Base-by-base conservation (phyloP, 1,140 invertebrate species). In the Eubasilissa regina region DNA sequence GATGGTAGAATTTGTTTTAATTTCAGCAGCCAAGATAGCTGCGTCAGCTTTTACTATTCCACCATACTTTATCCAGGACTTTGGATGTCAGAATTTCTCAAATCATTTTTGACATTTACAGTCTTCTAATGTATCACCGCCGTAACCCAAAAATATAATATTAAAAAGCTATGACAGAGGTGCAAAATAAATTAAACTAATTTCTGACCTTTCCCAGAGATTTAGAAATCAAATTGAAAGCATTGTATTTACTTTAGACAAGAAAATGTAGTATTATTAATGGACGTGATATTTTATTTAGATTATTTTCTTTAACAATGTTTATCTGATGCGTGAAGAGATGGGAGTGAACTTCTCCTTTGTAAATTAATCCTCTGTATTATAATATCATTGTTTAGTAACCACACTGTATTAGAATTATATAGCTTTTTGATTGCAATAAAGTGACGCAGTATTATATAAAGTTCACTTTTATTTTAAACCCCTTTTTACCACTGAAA, bases 381-480 rank as follows among this genome's bases (percentile, higher is more conserved):
- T 58, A 58, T 53, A 53, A 58, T 21, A 58, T 58, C 17, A 58
- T 58, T 12, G 17, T 6, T 58, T 58, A 58, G 55, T 7, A 21
- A 58, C 60, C 25, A 43, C 55, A 64, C 19, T 75, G 53, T 58
- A 56, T n/a, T 75, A 45, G 73, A 43, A 44, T 35, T 75, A 56
- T 75, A 56, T 56, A 9, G 11, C 47, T 19, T 73, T 73, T 55
- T 73, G 17, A 68, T 47, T 56, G 53, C 53, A 73, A 56, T 73
- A 53, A 53, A 55, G 15, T 73, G 70, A 55, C 17, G 66, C 44
- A 47, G 66, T 47, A 70, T 70, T 66, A n/a, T 66, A 66, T 25
- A 9, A 45, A 64, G 17, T 43, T 45, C 13, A 55, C 15, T 66
- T 66, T 70, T 70, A 21, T 47, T 48, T 21, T 51, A 35, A 13